Conservation (phyloP, 2,888 invertebrate species). For the Malthinus flaveolus region DNA sequence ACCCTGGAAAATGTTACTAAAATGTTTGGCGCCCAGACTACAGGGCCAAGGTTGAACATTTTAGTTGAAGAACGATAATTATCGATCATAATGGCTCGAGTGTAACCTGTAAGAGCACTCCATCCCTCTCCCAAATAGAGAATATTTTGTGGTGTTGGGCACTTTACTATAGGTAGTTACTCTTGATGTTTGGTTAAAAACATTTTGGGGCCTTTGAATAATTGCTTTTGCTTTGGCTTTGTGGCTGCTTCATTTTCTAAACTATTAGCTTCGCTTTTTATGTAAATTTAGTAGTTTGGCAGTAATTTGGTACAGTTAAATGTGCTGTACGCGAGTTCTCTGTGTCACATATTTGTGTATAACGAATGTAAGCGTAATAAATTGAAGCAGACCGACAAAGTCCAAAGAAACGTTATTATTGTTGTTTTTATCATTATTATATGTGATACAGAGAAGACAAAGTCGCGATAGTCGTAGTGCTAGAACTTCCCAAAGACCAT, state of each 20-base stretch:
- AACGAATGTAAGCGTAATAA: not conserved
- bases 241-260: conserved; percentile 42
- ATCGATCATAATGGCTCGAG: too few relatives aligned
- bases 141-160: too few relatives aligned
- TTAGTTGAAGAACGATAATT: too few relatives aligned
- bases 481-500: conserved; percentile 40
- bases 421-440: conserved; percentile 21
- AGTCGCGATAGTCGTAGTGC: conserved; percentile 42
- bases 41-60: too few relatives aligned
- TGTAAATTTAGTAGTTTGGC: not conserved
- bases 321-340: conserved; percentile 25
- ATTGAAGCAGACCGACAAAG: conserved; percentile 39
- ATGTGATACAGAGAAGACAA: conserved; percentile 46
- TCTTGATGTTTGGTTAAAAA: too few relatives aligned
- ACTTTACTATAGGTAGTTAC: too few relatives aligned
- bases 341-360: conserved; percentile 35
- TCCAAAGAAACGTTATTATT: conserved; percentile 12
- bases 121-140: too few relatives aligned
- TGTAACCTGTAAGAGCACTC: too few relatives aligned
- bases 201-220: conserved; percentile 32
- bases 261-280: conserved; percentile 23
- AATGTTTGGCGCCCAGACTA: too few relatives aligned
- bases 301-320: conserved; percentile 13
- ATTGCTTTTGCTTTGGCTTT: conserved; percentile 42
- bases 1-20: too few relatives aligned